Evolutionary conservation across 2,797 vertebrate genomes (phyloP).

Genomic region (Thaleichthys pacificus): DNA sequence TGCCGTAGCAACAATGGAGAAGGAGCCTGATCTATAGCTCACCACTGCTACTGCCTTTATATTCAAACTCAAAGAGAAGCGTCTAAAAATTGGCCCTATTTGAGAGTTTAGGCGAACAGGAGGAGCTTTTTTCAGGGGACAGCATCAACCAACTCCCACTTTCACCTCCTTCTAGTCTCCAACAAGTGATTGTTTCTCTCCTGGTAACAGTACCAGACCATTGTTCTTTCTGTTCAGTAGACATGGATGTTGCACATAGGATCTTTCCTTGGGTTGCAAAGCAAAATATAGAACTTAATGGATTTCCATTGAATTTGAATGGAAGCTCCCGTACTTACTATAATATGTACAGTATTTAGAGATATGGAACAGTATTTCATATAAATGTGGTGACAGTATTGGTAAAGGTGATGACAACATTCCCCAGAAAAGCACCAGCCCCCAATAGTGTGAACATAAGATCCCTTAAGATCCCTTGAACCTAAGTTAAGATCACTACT

Average conservation of each 20-base stretch:
- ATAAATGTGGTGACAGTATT: neutral
- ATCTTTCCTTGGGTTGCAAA: neutral
- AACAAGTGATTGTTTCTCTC: slow-evolving; percentile 19
- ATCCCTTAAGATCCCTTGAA: neutral
- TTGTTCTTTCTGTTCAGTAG: slow-evolving; percentile 24
- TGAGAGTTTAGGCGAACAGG: slow-evolving; percentile 30
- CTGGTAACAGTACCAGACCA: slow-evolving; percentile 17
- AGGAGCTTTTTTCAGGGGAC: slow-evolving; percentile 28
- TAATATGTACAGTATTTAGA: too few relatives aligned
- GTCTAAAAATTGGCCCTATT: slow-evolving; percentile 51
- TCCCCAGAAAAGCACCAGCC: neutral
- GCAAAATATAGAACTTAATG: too few relatives aligned
- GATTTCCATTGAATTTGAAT: too few relatives aligned
- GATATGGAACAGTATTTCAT: neutral
- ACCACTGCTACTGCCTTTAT: slow-evolving; percentile 55
- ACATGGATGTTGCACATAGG: slow-evolving; percentile 21
- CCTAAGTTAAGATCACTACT: neutral
- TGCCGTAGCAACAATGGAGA: slow-evolving; percentile 57
- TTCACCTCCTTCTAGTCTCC: slow-evolving; percentile 7
- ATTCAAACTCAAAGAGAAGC: slow-evolving; percentile 53
- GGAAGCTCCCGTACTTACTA: too few relatives aligned
- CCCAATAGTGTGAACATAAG: too few relatives aligned
- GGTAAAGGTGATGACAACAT: neutral
- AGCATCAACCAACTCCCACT: slow-evolving; percentile 20
- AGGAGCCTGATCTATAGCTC: slow-evolving; percentile 68